Percentiles rank a stretch among this genome's conserved stretches.
Evolutionary conservation across 2,888 invertebrate species (phyloP).

Genomic region (Drosophila cognata): DNA sequence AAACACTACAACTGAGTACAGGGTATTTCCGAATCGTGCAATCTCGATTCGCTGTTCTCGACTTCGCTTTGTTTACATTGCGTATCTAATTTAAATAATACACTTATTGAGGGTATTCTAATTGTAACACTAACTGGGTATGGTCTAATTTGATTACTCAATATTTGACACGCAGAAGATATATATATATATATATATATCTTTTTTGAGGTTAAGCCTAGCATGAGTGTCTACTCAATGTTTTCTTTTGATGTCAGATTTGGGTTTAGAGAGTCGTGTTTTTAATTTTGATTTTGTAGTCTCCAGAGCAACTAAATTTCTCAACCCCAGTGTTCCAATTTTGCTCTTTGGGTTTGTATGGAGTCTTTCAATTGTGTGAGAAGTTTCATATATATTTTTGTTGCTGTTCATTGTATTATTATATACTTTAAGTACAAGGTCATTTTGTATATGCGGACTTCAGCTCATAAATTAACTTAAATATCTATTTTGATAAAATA

Average conservation of each 20-base stretch:
- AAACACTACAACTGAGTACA: neutral
- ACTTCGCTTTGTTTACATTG: neutral
- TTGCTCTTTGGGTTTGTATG: neutral
- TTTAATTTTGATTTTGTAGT: neutral
- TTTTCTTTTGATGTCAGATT: no score
- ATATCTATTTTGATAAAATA: neutral
- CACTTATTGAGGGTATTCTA: neutral
- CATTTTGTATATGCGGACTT: neutral
- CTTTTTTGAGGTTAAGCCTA: neutral
- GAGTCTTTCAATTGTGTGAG: neutral
- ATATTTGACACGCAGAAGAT: neutral
- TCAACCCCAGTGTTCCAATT: neutral
- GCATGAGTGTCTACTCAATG: neutral
- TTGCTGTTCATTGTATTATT: neutral
- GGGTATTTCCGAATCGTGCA: neutral
- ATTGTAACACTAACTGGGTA: neutral
- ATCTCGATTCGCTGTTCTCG: no score
- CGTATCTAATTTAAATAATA: neutral
- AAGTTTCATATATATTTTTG: neutral
- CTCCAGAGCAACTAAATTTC: neutral
- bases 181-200: neutral
- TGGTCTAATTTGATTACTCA: neutral
- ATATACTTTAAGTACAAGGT: neutral
- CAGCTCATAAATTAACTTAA: neutral
- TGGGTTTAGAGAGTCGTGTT: neutral